Conservation (phyloP, 2,113 vertebrate species). For the Benitochromis conjunctus region DNA sequence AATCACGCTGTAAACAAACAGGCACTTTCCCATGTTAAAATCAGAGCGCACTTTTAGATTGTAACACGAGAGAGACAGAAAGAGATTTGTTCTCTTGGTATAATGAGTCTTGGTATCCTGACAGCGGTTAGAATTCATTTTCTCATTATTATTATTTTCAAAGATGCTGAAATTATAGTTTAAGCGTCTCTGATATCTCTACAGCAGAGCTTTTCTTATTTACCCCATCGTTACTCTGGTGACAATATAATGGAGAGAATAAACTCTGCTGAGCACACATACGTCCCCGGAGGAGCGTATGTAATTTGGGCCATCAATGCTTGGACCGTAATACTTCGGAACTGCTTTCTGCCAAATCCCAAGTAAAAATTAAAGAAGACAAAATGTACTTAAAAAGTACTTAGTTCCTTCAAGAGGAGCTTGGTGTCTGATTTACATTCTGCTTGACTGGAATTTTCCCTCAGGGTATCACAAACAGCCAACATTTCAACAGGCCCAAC, state of each 20-base stretch:
- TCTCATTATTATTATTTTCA: not conserved
- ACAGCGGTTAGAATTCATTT: not conserved
- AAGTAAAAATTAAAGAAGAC: not conserved
- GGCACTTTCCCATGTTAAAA: conserved; percentile 43
- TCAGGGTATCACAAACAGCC: not conserved
- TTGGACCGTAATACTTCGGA: not conserved
- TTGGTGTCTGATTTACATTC: not conserved
- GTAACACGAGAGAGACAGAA: not conserved
- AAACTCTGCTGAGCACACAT: not conserved
- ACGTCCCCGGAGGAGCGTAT: not conserved
- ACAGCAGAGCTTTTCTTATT: not conserved
- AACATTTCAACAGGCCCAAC: not conserved
- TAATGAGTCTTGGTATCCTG: not conserved
- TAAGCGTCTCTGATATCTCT: not conserved
- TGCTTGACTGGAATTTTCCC: not conserved
- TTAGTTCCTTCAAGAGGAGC: not conserved
- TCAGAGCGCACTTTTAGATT: not conserved
- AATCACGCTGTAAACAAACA: conserved; percentile 37
- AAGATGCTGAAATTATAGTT: not conserved
- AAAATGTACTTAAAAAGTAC: not conserved
- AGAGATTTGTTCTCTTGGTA: not conserved
- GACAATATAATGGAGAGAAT: not conserved
- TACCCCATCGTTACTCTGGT: not conserved
- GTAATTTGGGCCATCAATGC: not conserved
- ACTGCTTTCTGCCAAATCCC: not conserved